These are phyloP conservation scores for Campylomormyrus numenius DNA, from an alignment of 2,113 vertebrate species.

Conservation along the genomic window DNA sequence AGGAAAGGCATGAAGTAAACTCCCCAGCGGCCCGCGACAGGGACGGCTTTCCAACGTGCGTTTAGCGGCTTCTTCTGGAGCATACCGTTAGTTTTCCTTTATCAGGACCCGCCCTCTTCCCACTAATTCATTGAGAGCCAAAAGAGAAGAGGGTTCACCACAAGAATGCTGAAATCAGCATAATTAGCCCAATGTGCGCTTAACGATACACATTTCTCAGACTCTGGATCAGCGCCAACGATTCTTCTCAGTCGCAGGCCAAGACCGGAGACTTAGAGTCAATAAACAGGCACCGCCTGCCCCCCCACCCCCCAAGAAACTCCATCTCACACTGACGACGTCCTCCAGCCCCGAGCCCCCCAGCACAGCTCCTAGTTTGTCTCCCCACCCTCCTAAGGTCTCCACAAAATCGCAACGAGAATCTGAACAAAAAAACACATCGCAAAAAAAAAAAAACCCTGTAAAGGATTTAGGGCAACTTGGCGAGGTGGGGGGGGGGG, in stretches of 20 bases:
- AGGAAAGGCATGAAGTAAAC: background rate
- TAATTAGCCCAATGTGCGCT: constrained; percentile 11
- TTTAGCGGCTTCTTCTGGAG: background rate
- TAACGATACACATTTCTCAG: constrained; percentile 18
- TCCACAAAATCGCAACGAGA: background rate
- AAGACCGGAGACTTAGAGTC: constrained; percentile 11
- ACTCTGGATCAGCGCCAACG: background rate
- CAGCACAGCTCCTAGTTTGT: background rate
- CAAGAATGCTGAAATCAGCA: constrained; percentile 22
- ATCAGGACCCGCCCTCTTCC: constrained; percentile 10
- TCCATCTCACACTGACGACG: background rate
- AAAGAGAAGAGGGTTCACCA: background rate
- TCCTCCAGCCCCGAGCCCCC: background rate
- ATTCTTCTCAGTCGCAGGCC: constrained; percentile 13
- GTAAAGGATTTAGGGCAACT: background rate
- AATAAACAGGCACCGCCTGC: constrained; percentile 7
- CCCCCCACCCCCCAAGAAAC: background rate
- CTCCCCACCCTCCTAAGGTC: background rate
- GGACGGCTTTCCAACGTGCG: background rate
- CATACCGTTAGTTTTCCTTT: constrained; percentile 7
- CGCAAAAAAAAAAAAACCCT: background rate
- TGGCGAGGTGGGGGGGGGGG: background rate
- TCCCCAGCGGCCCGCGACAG: too few relatives aligned
- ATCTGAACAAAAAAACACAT: too few relatives aligned
- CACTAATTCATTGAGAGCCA: constrained; percentile 16